Conservation (phyloP, 2,888 invertebrate species). For the Pammene aurita region DNA sequence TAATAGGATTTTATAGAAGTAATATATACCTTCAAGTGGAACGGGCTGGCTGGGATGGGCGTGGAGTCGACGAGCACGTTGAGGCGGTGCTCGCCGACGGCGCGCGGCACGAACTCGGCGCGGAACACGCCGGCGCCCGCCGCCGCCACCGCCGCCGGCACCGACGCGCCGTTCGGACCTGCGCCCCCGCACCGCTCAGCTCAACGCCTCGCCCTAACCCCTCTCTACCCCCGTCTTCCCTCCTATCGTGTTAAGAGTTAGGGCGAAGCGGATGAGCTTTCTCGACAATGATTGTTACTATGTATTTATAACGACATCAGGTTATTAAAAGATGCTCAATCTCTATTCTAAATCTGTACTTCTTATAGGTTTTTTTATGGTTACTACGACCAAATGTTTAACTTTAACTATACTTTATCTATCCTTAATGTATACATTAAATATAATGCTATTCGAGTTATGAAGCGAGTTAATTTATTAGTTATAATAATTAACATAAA, state of each 20-base stretch:
- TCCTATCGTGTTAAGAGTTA: slow-evolving; percentile 59
- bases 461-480: slow-evolving; percentile 42
- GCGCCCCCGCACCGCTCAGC: slow-evolving; percentile 70
- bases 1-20: background rate
- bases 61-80: slow-evolving; percentile 92
- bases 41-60: slow-evolving; percentile 95
- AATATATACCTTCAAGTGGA: slow-evolving; percentile 90
- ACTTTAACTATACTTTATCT: slow-evolving; percentile 12
- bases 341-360: slow-evolving; percentile 41
- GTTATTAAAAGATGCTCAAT: slow-evolving; percentile 61
- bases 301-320: slow-evolving; percentile 47
- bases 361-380: slow-evolving; percentile 48
- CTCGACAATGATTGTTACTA: slow-evolving; percentile 63
- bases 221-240: slow-evolving; percentile 29
- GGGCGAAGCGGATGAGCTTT: slow-evolving; percentile 81
- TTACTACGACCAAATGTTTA: slow-evolving; percentile 38
- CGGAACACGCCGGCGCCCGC: slow-evolving; percentile 91
- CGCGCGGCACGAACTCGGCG: slow-evolving; percentile 95
- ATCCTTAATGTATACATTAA: slow-evolving; percentile 14
- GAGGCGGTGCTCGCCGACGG: slow-evolving; percentile 96
- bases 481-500: slow-evolving; percentile 43
- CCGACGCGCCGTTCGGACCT: slow-evolving; percentile 96
- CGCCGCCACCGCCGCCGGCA: slow-evolving; percentile 94
- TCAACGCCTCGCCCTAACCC: slow-evolving; percentile 73
- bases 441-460: slow-evolving; percentile 25